Evolutionary conservation across 2,797 vertebrate species (phyloP).

Genomic region (Garrulus glandarius): DNA sequence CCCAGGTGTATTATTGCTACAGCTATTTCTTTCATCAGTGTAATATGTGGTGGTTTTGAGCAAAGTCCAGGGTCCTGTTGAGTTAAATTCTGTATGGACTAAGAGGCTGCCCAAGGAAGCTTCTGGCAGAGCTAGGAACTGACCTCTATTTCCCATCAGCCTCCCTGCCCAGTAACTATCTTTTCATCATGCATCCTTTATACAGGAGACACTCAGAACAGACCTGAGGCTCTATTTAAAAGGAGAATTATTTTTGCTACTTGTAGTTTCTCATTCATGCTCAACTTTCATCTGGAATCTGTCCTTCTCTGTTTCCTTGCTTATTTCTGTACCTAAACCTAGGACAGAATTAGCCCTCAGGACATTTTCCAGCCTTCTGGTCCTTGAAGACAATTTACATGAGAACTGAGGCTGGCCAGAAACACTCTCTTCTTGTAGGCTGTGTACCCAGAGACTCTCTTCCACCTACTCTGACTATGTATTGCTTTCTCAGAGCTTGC

Average conservation of each 20-base stretch:
- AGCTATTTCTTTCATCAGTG: not conserved
- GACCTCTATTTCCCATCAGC: not conserved
- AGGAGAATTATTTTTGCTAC: not conserved
- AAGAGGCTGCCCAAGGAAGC: not conserved
- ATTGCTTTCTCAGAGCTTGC: not conserved
- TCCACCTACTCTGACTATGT: not conserved
- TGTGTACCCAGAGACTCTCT: not conserved
- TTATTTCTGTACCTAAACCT: not conserved
- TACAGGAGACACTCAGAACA: not conserved
- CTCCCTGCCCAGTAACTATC: not conserved
- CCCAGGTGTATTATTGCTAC: fast-evolving
- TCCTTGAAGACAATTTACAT: not conserved
- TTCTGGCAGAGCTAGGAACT: not conserved
- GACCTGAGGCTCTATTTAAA: not conserved
- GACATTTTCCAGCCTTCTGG: not conserved
- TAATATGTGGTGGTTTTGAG: not conserved
- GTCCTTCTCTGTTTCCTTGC: not conserved
- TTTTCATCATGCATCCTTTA: fast-evolving
- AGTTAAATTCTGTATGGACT: not conserved
- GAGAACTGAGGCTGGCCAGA: not conserved
- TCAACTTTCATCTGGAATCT: not conserved
- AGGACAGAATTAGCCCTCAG: not conserved
- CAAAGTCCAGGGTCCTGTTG: not conserved
- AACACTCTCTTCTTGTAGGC: not conserved
- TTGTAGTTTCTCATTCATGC: not conserved